Evolutionary conservation across 2,797 vertebrate species (phyloP).

Genomic region (Furcifer pardalis): DNA sequence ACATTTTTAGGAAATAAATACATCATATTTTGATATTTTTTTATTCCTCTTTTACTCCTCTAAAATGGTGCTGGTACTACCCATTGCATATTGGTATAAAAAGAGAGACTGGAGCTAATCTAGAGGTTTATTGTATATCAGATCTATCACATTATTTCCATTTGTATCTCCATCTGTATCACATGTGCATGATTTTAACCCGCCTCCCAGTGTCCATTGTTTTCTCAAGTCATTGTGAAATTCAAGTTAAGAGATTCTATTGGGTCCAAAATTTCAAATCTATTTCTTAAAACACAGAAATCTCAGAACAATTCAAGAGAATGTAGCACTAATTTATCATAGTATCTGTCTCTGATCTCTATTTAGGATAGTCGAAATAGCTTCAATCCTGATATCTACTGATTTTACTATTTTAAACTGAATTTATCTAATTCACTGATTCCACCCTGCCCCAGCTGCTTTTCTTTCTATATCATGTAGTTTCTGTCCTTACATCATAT

Average conservation of each 20-base stretch:
- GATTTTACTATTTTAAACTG: too few relatives aligned
- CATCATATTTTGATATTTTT: too few relatives aligned
- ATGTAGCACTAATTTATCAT: too few relatives aligned
- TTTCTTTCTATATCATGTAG: neutral
- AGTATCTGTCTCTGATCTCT: too few relatives aligned
- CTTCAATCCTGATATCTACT: too few relatives aligned
- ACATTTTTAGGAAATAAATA: neutral
- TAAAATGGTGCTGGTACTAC: neutral
- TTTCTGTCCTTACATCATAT: neutral
- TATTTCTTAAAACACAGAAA: too few relatives aligned
- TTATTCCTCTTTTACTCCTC: neutral
- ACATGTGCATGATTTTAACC: neutral
- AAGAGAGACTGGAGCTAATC: neutral
- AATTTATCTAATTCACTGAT: too few relatives aligned
- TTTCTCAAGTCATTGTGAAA: neutral
- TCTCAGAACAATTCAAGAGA: too few relatives aligned
- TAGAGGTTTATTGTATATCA: neutral
- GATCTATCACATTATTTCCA: neutral
- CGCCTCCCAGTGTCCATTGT: neutral
- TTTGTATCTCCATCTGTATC: neutral
- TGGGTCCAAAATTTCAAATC: neutral
- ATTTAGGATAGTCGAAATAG: too few relatives aligned
- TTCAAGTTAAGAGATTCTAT: neutral
- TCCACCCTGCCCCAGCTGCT: too few relatives aligned
- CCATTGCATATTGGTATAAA: neutral